Evolutionary conservation across 2,888 invertebrate genomes (phyloP), one percentile per base, ranked within the genome.

Genomic region (Taenaris catops): DNA sequence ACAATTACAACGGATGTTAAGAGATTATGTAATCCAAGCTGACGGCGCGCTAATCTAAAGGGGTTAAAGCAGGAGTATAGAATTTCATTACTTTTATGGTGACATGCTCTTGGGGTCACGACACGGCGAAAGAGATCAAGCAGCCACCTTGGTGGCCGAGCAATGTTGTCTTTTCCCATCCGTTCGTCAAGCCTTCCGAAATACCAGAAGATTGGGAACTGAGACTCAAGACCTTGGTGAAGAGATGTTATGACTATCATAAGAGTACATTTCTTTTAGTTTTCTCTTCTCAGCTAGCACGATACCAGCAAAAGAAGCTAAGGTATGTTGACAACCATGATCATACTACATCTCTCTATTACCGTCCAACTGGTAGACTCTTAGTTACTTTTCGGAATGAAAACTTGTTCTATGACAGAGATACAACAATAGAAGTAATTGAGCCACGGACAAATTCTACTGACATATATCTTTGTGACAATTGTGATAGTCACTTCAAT

Each of bases 351-450:
- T 93, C 93, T 42, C 75, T 93, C 33, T 92, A 90, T 53, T 90
- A 91, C 62, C 86, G 90, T 53, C 87, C 89, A 27, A 90, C 88
- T 44, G 90, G 90, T 42, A 90, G 90, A 51, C 79, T 93, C 14
- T 66, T 93, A 38, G 93, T 93, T 8, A 93, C 93, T 44, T 93
- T 93, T 72, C 89, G 93, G 27, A 93, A 93, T 75, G 92, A 93
- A 60, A 93, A 93, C 59, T 87, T 92, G 78, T 89, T 90, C 60
- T 76, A 88, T 65, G 80, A 81, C 12, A 38, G 38, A 25, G 55
- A 51, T 20, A 41, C 44, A 29, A 19, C 76, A 3, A 70, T 73
- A 36, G 74, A 84, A 49, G 37, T 64, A 24, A 62, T 81, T 17
- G 81, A 89, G 46, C 74, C 81, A 42, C 87, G 88, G 63, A 76